Evolutionary conservation across 2,888 invertebrate species (phyloP), one percentile per base, ranked within the genome.

Genomic region (Tholera decimalis): DNA sequence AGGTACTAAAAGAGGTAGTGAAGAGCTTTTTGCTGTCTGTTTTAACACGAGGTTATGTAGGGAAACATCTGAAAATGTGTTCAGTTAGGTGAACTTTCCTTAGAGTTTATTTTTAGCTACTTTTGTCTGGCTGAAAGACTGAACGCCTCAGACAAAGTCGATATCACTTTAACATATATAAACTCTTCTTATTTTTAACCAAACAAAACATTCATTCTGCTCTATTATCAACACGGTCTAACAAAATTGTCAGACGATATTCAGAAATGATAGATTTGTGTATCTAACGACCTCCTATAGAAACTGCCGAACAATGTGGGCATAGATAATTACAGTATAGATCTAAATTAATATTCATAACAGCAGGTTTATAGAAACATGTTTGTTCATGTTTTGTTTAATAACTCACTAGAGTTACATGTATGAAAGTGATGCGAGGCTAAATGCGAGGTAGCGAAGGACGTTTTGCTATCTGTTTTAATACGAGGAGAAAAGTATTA

Each of bases 291-390:
- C 20, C 5, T 28, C 1, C 2, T 56, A 3, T 9, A 68, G n/a
- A 44, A 67, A 64, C 18, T 37, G 20, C 11, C 9, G 20, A 49
- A 41, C 9, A 30, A 26, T 30, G 11, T 33, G 3, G 5, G 1
- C 50, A 4, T 26, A 41, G 15, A 22, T 39, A 55, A 49, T 53
- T 22, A 46, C 9, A 44, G 15, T 51, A 28, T 57, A 44, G 35
- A 70, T 47, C 7, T n/a, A n/a, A 67, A 46, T 41, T 50, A 41
- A 28, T 20, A 18, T 53, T n/a, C 33, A 65, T 56, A 55, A 41
- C 30, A 9, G 18, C 18, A 18, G 15, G 5, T 41, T 11, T 39
- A 24, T 55, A 67, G 30, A 39, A 49, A 37, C 26, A 44, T 8
- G 3, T 26, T 24, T n/a, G 7, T 15, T 44, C 7, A n/a, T 7